Conservation (phyloP, 2,113 vertebrate genomes). For the Corydoras maculifer region DNA sequence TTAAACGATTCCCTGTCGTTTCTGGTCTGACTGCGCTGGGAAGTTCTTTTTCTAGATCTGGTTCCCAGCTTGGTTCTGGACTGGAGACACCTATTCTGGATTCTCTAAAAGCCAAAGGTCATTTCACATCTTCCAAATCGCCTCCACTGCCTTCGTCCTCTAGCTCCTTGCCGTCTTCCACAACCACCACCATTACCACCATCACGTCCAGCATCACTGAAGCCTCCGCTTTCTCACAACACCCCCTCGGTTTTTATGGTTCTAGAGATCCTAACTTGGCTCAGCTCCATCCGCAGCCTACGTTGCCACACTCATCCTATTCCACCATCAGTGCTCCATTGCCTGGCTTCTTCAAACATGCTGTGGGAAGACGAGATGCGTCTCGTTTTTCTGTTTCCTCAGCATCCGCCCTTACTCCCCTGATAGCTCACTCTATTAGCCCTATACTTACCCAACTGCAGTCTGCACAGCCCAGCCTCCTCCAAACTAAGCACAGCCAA, state of each 20-base stretch:
- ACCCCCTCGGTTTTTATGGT: slow-evolving; percentile 45
- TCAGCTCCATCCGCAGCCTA: slow-evolving; percentile 60
- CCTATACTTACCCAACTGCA: slow-evolving; percentile 75
- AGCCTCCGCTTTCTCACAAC: slow-evolving; percentile 49
- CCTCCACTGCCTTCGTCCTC: slow-evolving; percentile 67
- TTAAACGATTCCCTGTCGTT: slow-evolving; percentile 63
- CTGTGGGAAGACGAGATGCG: slow-evolving; percentile 44
- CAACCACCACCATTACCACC: slow-evolving; percentile 58
- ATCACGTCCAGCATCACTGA: slow-evolving; percentile 50
- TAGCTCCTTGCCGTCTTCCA: slow-evolving; percentile 60
- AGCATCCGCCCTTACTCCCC: slow-evolving; percentile 62
- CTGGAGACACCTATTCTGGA: slow-evolving; percentile 53
- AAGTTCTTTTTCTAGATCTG: slow-evolving; percentile 47
- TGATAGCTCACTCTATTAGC: slow-evolving; percentile 67
- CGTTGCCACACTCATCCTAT: slow-evolving; percentile 49
- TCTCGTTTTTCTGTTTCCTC: slow-evolving; percentile 53
- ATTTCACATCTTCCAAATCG: slow-evolving; percentile 44
- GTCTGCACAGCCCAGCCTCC: slow-evolving; percentile 50
- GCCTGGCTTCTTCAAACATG: slow-evolving; percentile 57
- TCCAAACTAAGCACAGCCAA: slow-evolving; percentile 59
- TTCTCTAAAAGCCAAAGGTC: slow-evolving; percentile 53
- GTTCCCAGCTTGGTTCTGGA: slow-evolving; percentile 56
- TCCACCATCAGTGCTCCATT: slow-evolving; percentile 47
- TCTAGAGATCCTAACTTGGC: slow-evolving; percentile 50
- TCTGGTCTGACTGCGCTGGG: slow-evolving; percentile 33